Evolutionary conservation across 2,797 vertebrate species (phyloP).

Genomic region (Epinephelus coioides): DNA sequence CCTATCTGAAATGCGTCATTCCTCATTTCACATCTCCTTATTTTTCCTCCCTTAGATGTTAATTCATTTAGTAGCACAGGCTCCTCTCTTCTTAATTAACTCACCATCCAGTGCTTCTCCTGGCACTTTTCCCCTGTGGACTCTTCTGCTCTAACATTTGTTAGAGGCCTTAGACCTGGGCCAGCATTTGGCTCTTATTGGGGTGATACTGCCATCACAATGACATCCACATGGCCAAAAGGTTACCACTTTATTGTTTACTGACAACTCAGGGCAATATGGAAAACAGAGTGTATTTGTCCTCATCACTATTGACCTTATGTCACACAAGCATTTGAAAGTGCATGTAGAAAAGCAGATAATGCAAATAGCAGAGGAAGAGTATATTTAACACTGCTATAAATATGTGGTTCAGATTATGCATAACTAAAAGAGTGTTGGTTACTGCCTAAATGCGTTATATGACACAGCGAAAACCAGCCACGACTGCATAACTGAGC

Average conservation of each 20-base stretch:
- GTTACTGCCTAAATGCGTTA: slow-evolving; percentile 31
- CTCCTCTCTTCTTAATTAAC: slow-evolving; percentile 43
- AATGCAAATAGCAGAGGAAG: slow-evolving; percentile 48
- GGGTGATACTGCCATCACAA: slow-evolving; percentile 27
- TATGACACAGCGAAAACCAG: slow-evolving; percentile 35
- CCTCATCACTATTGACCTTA: slow-evolving; percentile 21
- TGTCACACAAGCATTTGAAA: slow-evolving; percentile 31
- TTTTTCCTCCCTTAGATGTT: neutral
- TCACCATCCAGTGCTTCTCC: slow-evolving; percentile 18
- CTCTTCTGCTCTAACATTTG: slow-evolving; percentile 64
- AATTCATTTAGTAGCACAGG: slow-evolving; percentile 17
- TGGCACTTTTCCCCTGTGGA: slow-evolving; percentile 17
- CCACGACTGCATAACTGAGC: slow-evolving; percentile 37
- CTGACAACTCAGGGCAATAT: slow-evolving; percentile 25
- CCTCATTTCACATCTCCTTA: slow-evolving; percentile 2
- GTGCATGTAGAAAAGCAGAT: slow-evolving; percentile 31
- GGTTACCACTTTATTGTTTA: slow-evolving; percentile 54
- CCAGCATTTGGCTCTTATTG: slow-evolving; percentile 57
- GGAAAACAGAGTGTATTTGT: slow-evolving; percentile 27
- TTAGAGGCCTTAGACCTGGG: slow-evolving; percentile 24
- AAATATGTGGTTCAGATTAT: slow-evolving; percentile 7
- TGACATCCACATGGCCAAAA: slow-evolving; percentile 57
- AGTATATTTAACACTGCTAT: slow-evolving; percentile 27
- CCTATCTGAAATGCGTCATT: neutral
- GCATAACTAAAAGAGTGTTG: neutral